phyloP scores from a whole-genome alignment of 2,888 invertebrate genomes.

The Tenthredo mesomela region DNA sequence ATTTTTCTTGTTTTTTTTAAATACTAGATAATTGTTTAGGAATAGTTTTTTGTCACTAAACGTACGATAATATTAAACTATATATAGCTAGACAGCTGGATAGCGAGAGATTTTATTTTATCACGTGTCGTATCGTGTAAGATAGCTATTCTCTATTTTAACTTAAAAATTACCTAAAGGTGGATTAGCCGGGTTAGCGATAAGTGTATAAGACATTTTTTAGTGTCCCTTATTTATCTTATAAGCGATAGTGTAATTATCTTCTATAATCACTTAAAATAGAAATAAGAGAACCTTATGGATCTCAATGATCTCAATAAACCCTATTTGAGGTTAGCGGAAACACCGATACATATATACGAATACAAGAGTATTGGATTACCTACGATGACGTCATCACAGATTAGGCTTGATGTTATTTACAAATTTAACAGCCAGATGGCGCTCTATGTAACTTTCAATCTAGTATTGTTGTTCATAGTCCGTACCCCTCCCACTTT shows the following conservation, averaged over 20 bases:
- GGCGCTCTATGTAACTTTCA: neutral
- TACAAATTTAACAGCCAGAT: neutral
- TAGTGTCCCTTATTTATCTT: neutral
- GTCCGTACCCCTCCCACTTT: too few species aligned
- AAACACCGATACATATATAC: neutral
- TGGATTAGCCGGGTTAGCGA: conserved; percentile 66
- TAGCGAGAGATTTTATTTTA: neutral
- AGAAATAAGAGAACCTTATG: conserved; percentile 14
- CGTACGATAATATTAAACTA: neutral
- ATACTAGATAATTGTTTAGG: neutral
- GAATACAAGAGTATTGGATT: neutral
- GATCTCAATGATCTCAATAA: neutral
- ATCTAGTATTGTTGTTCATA: too few species aligned
- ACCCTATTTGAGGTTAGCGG: conserved; percentile 31
- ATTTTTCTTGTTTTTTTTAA: neutral
- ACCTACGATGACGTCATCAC: conserved; percentile 22
- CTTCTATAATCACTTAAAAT: conserved; percentile 10
- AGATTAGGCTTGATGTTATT: neutral
- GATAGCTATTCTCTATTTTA: neutral
- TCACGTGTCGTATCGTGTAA: neutral
- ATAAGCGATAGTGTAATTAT: neutral
- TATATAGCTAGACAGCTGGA: conserved; percentile 35
- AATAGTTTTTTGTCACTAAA: neutral
- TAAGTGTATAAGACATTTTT: conserved; percentile 67
- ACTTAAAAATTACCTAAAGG: conserved; percentile 66